phyloP scores from a whole-genome alignment of 2,113 vertebrate genomes.

The Chaenogobius annularis region DNA sequence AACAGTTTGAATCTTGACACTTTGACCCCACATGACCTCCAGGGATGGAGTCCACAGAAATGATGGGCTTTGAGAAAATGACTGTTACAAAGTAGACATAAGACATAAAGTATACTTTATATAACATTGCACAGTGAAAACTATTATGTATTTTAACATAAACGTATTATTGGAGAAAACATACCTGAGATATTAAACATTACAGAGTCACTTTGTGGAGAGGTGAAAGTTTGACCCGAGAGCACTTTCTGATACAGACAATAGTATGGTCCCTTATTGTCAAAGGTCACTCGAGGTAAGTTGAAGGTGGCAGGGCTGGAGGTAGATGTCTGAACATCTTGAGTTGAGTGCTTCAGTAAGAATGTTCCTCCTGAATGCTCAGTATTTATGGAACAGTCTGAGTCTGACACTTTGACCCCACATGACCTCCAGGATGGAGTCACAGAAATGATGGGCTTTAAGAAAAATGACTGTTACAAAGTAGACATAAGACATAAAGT shows the following conservation, averaged over 20 bases:
- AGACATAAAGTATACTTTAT: no score
- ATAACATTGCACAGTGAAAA: no score
- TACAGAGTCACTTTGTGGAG: background rate
- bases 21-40: conserved; percentile 12
- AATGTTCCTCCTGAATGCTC: conserved; percentile 2
- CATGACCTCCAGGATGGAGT: no score
- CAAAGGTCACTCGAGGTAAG: background rate
- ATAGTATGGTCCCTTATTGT: conserved; percentile 7
- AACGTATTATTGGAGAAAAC: no score
- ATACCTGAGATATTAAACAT: no score
- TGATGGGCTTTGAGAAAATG: conserved; percentile 1
- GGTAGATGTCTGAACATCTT: background rate
- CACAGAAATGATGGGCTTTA: background rate
- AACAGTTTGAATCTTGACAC: conserved; percentile 13
- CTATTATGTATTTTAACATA: no score
- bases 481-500: background rate
- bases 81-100: background rate
- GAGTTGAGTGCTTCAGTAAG: background rate
- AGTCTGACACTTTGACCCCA: no score
- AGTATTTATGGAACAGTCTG: background rate
- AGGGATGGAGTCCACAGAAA: conserved; percentile 5
- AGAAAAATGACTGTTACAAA: background rate
- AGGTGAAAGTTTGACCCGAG: background rate
- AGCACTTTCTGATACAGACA: background rate
- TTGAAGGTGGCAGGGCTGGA: conserved; percentile 2